Evolutionary conservation across 1,140 invertebrate genomes (phyloP), one percentile per base, ranked within the genome.

Genomic region (Drosophila equinoxialis): DNA sequence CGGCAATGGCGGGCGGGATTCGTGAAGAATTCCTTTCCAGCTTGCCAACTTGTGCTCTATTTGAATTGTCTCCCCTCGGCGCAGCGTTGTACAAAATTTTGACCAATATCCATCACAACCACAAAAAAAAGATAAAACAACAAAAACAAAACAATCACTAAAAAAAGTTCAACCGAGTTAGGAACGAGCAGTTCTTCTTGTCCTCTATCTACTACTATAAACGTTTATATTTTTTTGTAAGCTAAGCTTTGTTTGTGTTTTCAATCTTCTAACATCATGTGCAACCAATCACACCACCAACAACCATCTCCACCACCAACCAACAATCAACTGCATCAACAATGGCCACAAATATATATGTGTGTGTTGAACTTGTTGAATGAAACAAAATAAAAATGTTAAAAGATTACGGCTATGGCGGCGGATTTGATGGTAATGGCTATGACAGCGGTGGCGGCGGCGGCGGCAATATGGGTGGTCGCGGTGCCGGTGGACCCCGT

Each of bases 371-470:
- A 79, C 69, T 55, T 57, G 51, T 42, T 58, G 51, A 64, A 55
- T 30, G 45, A 55, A 57, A 66, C 67, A 57, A 42, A 64, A 64
- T 61, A n/a, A 10, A 54, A 69, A 60, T 39, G 4, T 39, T 4
- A 39, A 79, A 77, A 92, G 91, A 92, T 70, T 92, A 92, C 64
- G 90, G 90, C 58, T 91, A 91, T 77, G 86, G 90, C 78, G 90
- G 91, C 79, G 89, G 83, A 81, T 92, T 90, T 80, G 89, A 91
- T 71, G 91, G 85, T 90, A 84, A 87, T 80, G 83, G 79, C 73
- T 81, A 81, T 66, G 91, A 86, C 75, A 79, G 81, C 65, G 90
- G 86, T 77, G 69, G 72, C 74, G 74, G 75, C 74, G 74, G 75
- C 74, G 83, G 81, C 69, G 89, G 90, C 71, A 81, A 73, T 65